Conservation (phyloP, 1,140 invertebrate genomes). For the Oncopodura yosiiana region DNA sequence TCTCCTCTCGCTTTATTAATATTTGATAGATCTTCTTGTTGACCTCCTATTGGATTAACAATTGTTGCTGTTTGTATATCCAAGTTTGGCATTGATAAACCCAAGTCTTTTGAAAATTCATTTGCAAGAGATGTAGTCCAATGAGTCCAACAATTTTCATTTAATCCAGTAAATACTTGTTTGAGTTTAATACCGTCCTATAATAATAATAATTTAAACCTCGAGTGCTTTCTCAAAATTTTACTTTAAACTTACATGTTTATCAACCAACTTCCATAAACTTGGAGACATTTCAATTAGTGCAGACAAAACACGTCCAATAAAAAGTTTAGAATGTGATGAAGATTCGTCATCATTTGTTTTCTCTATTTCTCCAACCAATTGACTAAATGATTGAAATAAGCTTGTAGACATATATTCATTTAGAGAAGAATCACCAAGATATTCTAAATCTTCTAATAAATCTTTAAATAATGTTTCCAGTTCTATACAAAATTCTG, state of each 20-base stretch:
- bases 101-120: constrained; percentile 15
- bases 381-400: not conserved
- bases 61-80: not conserved
- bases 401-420: constrained; percentile 26
- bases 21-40: too few species aligned
- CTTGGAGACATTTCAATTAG: constrained; percentile 23
- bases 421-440: constrained; percentile 23
- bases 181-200: constrained; percentile 22
- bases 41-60: constrained; percentile 20
- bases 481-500: constrained; percentile 19
- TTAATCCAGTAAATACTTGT: not conserved
- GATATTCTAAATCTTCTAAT: constrained; percentile 18
- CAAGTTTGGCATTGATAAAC: constrained; percentile 4
- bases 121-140: constrained; percentile 12
- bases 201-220: not conserved
- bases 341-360: constrained; percentile 3
- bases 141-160: constrained; percentile 25
- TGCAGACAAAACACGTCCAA: constrained; percentile 17
- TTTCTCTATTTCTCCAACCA: constrained; percentile 8
- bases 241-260: constrained; percentile 18
- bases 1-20: too few species aligned
- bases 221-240: not conserved
- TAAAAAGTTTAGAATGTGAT: constrained; percentile 9
- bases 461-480: constrained; percentile 16
- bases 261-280: constrained; percentile 31